These are phyloP conservation scores for Periophthalmodon schlosseri DNA, from an alignment of 2,113 vertebrate genomes.

Conservation along the genomic window DNA sequence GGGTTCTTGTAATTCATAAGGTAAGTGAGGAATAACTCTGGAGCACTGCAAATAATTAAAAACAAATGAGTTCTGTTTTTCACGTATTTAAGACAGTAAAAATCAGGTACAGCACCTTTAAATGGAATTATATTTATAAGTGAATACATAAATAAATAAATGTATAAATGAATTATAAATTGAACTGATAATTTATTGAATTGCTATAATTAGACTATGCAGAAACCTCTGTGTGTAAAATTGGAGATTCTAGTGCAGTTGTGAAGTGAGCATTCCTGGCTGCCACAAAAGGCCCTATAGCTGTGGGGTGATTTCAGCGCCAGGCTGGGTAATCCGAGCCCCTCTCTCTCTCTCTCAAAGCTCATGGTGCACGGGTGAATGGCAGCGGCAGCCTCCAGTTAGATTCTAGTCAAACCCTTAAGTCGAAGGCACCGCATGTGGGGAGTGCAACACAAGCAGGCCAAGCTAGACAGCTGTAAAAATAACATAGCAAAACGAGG, in stretches of 20 bases:
- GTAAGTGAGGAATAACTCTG: no score
- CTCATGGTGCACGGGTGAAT: slow-evolving; percentile 48
- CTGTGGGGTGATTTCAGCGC: slow-evolving; percentile 44
- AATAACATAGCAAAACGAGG: slow-evolving; percentile 18
- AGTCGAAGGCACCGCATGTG: slow-evolving; percentile 16
- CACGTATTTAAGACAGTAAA: no score
- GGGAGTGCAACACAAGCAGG: slow-evolving; percentile 38
- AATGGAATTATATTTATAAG: no score
- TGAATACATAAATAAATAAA: no score
- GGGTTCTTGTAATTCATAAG: no score
- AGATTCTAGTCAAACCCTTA: slow-evolving; percentile 46
- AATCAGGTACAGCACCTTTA: no score
- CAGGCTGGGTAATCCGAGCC: slow-evolving; percentile 61
- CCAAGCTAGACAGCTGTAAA: slow-evolving; percentile 31
- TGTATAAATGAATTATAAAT: no score
- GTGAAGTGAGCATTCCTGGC: slow-evolving; percentile 34
- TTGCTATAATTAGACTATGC: neutral
- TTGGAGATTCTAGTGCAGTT: neutral
- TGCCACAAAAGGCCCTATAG: slow-evolving; percentile 39
- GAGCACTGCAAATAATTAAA: no score
- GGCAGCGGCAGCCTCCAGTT: slow-evolving; percentile 68
- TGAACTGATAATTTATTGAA: no score
- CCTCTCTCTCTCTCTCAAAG: slow-evolving; percentile 10
- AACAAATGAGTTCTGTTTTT: no score
- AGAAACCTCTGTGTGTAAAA: neutral